Evolutionary conservation across 1,140 invertebrate species (phyloP), one percentile per base, ranked within the genome.

Genomic region (Campoletis sonorensis): DNA sequence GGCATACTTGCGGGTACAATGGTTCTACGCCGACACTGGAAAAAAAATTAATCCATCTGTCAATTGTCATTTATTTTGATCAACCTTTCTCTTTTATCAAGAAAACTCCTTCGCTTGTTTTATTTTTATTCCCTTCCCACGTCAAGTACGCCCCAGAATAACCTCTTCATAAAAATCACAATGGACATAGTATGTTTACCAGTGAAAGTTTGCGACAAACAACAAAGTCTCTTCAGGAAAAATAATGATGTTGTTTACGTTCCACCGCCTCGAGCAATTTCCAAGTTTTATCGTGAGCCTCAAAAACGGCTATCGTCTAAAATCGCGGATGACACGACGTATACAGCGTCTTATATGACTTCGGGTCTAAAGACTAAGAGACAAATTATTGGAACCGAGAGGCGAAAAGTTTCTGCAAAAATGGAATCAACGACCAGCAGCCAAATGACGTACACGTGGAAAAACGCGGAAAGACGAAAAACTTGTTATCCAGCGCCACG

Each of bases 1-100:
- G 95, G 88, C 97, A 98, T 0, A 97, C 94, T 93, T 97, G 96
- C 5, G 98, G 98, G 90, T 98, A 98, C 15, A 98, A 89, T 0
- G 98, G 98, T 88, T 99, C 97, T 13, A 99, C 95, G 1, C 96
- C 97, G 86, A 99, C 95, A 88, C 97, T 98, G 91, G 89, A 85
- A 73, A 33, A 71, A 54, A n/a, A n/a, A n/a, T n/a, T n/a, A n/a
- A 71, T 80, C 67, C 37, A 72, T 79, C 80, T 58, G 64, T 58
- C 16, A 37, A 71, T 45, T 23, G 11, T n/a, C n/a, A 23, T n/a
- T n/a, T 58, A 23, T 58, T 58, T 58, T 58, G 18, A 23, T 4
- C 15, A 84, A 61, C 73, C 21, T 76, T 49, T 51, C 73, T 77
- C 61, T 23, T 54, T 18, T 11, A n/a, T 77, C n/a, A 26, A 13